Percentiles rank a stretch among this genome's conserved stretches.
Conservation (phyloP, 2,797 vertebrate species). For the Varecia variegata region DNA sequence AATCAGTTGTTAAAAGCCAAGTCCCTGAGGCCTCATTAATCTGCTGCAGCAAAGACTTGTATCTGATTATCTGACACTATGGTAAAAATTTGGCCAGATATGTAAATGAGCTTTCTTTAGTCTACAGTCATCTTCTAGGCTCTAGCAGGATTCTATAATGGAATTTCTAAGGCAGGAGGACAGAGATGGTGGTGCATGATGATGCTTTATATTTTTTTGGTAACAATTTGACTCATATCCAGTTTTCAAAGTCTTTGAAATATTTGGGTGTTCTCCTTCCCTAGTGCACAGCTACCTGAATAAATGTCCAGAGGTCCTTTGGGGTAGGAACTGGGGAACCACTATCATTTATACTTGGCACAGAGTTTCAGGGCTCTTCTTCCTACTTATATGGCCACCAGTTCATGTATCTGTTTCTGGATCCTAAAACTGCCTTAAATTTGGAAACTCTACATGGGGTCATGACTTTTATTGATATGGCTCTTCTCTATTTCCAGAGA, state of each 20-base stretch:
- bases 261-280: neutral
- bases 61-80: neutral
- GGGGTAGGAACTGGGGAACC: neutral
- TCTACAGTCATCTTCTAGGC: neutral
- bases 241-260: neutral
- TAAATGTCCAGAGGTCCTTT: neutral
- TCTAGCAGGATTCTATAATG: neutral
- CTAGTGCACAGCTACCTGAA: neutral
- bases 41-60: neutral
- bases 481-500: neutral
- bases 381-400: neutral
- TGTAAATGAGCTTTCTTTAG: neutral
- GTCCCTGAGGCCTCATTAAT: neutral
- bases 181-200: neutral
- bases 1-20: neutral
- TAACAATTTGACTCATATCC: neutral
- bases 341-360: neutral
- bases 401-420: neutral
- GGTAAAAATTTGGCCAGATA: neutral
- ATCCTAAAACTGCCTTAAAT: neutral
- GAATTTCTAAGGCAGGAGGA: neutral
- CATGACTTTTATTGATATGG: neutral
- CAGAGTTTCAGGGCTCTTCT: neutral
- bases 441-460: neutral
- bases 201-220: neutral